Base-by-base conservation (phyloP, 2,797 vertebrate species). In the Chaunax sp. region DNA sequence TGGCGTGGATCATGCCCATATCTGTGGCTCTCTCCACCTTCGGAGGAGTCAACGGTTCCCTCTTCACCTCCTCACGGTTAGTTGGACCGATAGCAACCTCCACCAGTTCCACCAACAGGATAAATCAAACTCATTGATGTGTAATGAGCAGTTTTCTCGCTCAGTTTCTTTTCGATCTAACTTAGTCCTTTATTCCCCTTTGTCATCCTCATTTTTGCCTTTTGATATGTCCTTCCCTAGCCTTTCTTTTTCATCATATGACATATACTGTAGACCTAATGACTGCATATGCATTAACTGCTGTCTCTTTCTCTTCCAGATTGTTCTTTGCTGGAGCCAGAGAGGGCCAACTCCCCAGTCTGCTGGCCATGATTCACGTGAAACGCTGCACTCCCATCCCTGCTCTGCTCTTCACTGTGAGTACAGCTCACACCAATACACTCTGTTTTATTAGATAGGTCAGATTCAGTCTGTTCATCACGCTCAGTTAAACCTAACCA, bases 1-100 rank as follows among this genome's bases (percentile, higher is more conserved):
- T 97, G 96, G 89, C 96, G 19, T 98, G 97, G 96, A 95, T 97
- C 90, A 98, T 98, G 96, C 97, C 97, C 87, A 97, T 98, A 86
- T 97, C 96, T 1, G 97, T 98, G 73, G 97, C 97, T 58, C 93
- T 98, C 46, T 97, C 96, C 74, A 98, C 97, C 63, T 98, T 98
- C 37, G 97, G 96, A 40, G 97, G 97, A 28, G 97, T 98, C 77
- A 98, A 98, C 46, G 97, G 97, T 7, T 98, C 97, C 70, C 95
- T 98, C 69, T 98, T 98, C 83, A 98, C 97, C 46, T 97, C 96
- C 18, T 97, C 97, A 71, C 91, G 96, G 96, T 97, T 49, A 92
- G 95, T 84, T 10, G 33, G 35, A 43, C 45, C 9, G 0, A 22
- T 43, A 43, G 22, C 7, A 15, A 22, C 67, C 25, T 63, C 19